These are phyloP conservation scores for Volucella bombylans DNA, from an alignment of 2,888 invertebrate species.

Conservation along the genomic window DNA sequence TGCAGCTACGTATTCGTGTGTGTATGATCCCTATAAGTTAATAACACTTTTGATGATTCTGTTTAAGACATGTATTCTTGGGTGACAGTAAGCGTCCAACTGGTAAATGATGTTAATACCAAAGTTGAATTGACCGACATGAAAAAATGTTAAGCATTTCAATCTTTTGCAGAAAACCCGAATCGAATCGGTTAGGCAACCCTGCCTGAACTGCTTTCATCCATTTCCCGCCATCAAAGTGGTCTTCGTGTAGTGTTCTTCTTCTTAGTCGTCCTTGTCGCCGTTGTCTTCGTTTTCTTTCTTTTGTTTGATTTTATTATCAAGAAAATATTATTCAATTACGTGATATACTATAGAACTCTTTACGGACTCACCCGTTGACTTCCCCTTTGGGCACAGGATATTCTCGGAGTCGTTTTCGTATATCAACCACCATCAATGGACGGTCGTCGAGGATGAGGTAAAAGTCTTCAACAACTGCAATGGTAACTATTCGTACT, in stretches of 20 bases:
- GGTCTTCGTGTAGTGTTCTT: background rate
- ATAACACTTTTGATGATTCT: too few species aligned
- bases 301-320: slow-evolving; percentile 71
- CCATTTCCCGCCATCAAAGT: background rate
- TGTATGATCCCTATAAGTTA: too few species aligned
- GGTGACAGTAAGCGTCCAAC: too few species aligned
- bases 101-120: too few species aligned
- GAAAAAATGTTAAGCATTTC: too few species aligned
- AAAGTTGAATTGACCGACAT: too few species aligned
- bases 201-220: too few species aligned
- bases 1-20: too few species aligned
- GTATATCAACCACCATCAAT: background rate
- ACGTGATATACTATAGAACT: slow-evolving; percentile 55
- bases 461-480: background rate
- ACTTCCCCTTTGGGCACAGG: background rate
- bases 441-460: background rate
- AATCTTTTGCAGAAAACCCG: too few species aligned
- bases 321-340: slow-evolving; percentile 73
- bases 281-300: slow-evolving; percentile 2
- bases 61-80: too few species aligned
- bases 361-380: background rate
- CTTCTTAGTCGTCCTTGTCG: background rate
- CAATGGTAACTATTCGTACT: background rate
- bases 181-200: too few species aligned
- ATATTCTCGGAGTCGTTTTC: slow-evolving; percentile 4